Evolutionary conservation across 92 coral and sea anemone species (phyloP).

Genomic region (Pocillopora meandrina): DNA sequence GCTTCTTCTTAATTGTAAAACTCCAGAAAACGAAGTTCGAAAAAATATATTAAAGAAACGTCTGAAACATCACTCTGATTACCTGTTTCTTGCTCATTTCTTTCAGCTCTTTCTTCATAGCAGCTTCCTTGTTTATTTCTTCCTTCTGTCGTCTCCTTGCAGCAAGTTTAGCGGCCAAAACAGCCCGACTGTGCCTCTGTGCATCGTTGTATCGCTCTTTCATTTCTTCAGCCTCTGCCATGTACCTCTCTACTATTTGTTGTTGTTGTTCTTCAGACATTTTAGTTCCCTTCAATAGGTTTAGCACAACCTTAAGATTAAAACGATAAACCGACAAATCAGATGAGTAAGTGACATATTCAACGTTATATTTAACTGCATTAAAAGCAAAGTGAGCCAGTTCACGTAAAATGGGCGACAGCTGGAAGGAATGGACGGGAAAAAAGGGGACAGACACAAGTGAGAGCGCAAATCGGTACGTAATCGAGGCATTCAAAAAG

Average conservation of each 20-base stretch:
- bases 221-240: constrained; percentile 80
- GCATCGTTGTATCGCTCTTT: constrained; percentile 67
- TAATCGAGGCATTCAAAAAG: neutral
- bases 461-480: neutral
- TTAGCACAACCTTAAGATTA: constrained; percentile 52
- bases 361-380: no score
- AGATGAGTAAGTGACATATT: neutral
- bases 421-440: neutral
- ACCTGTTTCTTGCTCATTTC: constrained; percentile 94
- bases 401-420: no score
- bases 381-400: no score
- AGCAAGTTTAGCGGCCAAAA: constrained; percentile 92
- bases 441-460: neutral
- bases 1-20: neutral
- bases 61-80: neutral
- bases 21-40: neutral
- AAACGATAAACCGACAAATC: neutral
- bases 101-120: constrained; percentile 86
- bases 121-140: constrained; percentile 79
- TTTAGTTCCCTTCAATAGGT: constrained; percentile 67
- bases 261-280: constrained; percentile 83
- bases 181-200: constrained; percentile 79
- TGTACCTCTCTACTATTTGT: constrained; percentile 64
- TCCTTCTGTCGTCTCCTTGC: constrained; percentile 92
- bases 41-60: no score